Percentiles rank a stretch among this genome's conserved stretches.
These are phyloP conservation scores for Syngnathus acus DNA, from an alignment of 2,797 vertebrate species.

Conservation along the genomic window DNA sequence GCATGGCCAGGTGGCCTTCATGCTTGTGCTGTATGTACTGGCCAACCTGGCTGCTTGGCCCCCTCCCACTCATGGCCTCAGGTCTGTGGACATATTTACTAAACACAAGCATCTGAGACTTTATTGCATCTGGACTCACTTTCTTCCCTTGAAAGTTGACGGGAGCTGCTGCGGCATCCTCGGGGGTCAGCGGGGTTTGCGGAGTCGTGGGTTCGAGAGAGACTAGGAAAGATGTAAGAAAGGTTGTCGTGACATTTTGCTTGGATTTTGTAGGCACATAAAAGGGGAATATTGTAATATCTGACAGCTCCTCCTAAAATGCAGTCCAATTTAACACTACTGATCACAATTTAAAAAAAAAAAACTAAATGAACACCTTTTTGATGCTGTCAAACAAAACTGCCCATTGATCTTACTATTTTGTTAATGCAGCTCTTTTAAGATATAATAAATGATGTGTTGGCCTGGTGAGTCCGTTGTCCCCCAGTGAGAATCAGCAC, in stretches of 20 bases:
- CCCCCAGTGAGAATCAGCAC: neutral
- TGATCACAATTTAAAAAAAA: neutral
- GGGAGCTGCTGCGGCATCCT: slow-evolving; percentile 7
- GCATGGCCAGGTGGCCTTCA: slow-evolving; percentile 51
- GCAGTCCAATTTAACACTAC: neutral
- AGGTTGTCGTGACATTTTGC: neutral
- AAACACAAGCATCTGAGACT: slow-evolving; percentile 67
- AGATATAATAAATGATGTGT: neutral
- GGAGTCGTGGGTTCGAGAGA: slow-evolving; percentile 35
- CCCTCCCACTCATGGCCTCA: slow-evolving; percentile 35
- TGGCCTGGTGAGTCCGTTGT: neutral
- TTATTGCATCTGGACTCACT: slow-evolving; percentile 35
- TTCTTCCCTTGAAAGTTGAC: slow-evolving; percentile 26
- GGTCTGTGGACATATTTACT: slow-evolving; percentile 62
- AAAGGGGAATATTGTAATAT: neutral
- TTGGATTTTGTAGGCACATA: neutral
- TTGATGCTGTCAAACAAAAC: neutral
- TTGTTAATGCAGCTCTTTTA: neutral
- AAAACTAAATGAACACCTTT: neutral
- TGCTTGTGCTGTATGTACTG: slow-evolving; percentile 8
- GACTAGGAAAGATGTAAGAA: slow-evolving; percentile 11
- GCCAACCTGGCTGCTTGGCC: slow-evolving; percentile 17
- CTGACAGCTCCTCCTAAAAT: neutral
- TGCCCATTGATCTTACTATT: neutral
- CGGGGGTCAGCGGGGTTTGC: slow-evolving; percentile 39